These are phyloP conservation scores for Ceuthmochares aereus DNA, from an alignment of 2,113 vertebrate species.

Conservation along the genomic window DNA sequence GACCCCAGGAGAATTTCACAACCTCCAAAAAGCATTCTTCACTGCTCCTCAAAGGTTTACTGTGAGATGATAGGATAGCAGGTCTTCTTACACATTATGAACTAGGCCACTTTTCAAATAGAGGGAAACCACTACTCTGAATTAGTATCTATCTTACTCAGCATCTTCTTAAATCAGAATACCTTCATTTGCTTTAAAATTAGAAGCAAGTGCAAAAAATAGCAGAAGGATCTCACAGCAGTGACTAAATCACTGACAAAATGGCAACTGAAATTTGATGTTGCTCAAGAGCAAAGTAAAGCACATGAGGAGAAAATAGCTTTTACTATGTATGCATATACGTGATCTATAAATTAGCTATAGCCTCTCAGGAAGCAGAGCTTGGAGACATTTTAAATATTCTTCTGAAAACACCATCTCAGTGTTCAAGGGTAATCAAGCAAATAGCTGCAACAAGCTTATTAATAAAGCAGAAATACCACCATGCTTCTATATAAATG, in stretches of 20 bases:
- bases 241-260: not conserved
- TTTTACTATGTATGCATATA: not conserved
- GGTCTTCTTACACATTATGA: not conserved
- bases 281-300: not conserved
- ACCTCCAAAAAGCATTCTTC: not conserved
- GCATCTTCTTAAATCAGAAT: not conserved
- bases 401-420: slow-evolving; percentile 5
- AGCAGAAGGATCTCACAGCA: not conserved
- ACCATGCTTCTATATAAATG: slow-evolving; percentile 9
- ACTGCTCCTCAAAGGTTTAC: not conserved
- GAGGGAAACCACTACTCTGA: not conserved
- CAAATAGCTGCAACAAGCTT: slow-evolving; percentile 25
- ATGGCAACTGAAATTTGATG: not conserved
- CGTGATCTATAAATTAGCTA: not conserved
- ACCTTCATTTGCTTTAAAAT: not conserved
- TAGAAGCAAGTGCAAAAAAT: not conserved
- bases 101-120: not conserved
- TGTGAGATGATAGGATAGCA: not conserved
- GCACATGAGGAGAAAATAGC: not conserved
- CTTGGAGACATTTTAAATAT: not conserved
- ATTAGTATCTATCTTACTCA: not conserved
- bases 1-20: not conserved
- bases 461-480: slow-evolving; percentile 37
- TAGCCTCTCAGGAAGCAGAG: not conserved
- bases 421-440: slow-evolving; percentile 36